Percentiles rank a stretch among this genome's conserved stretches.
Evolutionary conservation across 2,888 invertebrate species (phyloP).

Genomic region (Meghimatium bilineatum): DNA sequence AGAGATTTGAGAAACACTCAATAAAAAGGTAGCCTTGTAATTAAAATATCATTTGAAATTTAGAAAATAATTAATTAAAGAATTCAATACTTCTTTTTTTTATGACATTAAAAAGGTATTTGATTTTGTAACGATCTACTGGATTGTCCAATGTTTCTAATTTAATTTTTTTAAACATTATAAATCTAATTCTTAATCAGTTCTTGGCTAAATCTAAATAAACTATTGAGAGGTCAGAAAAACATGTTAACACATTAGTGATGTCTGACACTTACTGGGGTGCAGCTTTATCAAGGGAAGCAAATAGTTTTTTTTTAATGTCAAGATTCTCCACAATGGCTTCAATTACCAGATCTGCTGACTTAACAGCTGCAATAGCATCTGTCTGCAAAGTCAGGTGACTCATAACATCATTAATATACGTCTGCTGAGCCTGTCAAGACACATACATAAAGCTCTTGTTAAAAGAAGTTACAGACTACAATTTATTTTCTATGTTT

Average conservation of each 20-base stretch:
- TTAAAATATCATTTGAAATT: no score
- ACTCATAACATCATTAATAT: constrained; percentile 82
- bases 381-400: constrained; percentile 83
- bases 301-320: constrained; percentile 86
- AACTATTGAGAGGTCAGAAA: not conserved
- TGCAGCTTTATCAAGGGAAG: constrained; percentile 82
- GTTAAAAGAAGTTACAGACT: not conserved
- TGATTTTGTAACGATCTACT: no score
- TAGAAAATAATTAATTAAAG: no score
- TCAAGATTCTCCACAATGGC: constrained; percentile 91
- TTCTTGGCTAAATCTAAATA: no score
- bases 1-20: no score
- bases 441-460: not conserved
- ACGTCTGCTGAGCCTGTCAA: constrained; percentile 80
- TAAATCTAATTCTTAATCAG: not conserved
- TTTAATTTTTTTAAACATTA: no score
- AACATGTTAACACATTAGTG: not conserved
- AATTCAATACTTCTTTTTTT: no score
- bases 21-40: no score
- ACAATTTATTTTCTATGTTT: not conserved
- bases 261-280: constrained; percentile 68
- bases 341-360: constrained; percentile 88
- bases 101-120: no score
- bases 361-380: constrained; percentile 81
- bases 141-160: no score